These are phyloP conservation scores for Cichlasoma orientale DNA, from an alignment of 2,797 vertebrate species.

Conservation along the genomic window DNA sequence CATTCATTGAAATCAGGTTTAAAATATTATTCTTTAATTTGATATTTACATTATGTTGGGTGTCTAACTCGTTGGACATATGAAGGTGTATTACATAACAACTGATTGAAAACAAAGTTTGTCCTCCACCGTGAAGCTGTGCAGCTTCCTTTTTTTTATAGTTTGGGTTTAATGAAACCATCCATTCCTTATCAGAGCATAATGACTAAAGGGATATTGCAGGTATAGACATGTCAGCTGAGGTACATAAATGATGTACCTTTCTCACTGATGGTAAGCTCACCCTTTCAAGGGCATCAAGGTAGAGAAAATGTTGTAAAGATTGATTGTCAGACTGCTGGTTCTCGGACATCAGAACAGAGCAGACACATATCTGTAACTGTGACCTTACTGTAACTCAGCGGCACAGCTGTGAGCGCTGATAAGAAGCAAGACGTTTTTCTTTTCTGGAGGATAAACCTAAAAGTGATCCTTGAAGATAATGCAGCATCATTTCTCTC, in stretches of 20 bases:
- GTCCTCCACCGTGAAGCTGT: neutral
- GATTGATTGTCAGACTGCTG: constrained; percentile 26
- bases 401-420: constrained; percentile 26
- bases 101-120: neutral
- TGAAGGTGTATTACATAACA: neutral
- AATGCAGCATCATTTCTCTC: constrained; percentile 17
- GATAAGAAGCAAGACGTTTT: constrained; percentile 42
- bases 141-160: neutral
- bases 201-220: neutral
- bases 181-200: neutral
- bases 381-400: constrained; percentile 37
- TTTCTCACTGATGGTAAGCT: constrained; percentile 15
- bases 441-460: constrained; percentile 2
- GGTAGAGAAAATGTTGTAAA: constrained; percentile 20
- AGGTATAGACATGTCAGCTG: neutral
- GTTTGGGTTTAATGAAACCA: neutral
- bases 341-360: constrained; percentile 23
- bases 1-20: neutral
- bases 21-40: neutral
- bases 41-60: too few species aligned
- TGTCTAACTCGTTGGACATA: too few species aligned
- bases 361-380: constrained; percentile 15
- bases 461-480: constrained; percentile 27
- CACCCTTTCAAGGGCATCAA: constrained; percentile 40
- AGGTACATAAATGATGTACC: constrained; percentile 15